phyloP scores from a whole-genome alignment of 1,140 invertebrate species.

The Drosophila bipectinata region DNA sequence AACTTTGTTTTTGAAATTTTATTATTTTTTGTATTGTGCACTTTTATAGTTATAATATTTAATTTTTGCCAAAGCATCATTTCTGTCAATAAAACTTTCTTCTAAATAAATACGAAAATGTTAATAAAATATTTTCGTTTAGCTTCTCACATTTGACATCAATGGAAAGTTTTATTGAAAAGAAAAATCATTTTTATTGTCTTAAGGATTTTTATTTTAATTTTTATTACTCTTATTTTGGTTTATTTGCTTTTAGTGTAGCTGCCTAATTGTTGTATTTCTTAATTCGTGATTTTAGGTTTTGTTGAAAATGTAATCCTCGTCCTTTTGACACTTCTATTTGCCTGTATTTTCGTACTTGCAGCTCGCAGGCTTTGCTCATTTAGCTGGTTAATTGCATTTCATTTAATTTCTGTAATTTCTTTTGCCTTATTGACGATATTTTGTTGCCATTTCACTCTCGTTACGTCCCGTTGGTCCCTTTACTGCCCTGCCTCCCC shows the following conservation, averaged over 20 bases:
- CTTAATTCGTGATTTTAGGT: constrained; percentile 9
- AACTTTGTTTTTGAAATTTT: too few species aligned
- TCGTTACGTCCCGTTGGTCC: constrained; percentile 5
- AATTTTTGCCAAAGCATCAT: too few species aligned
- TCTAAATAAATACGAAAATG: too few species aligned
- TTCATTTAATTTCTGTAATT: constrained; percentile 65
- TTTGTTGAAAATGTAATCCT: constrained; percentile 18
- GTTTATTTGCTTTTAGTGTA: background rate
- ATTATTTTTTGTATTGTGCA: too few species aligned
- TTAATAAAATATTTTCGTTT: too few species aligned
- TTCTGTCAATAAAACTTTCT: too few species aligned
- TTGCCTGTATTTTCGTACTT: constrained; percentile 7
- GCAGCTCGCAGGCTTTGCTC: constrained; percentile 16
- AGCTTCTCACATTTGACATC: too few species aligned
- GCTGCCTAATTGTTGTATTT: constrained; percentile 2
- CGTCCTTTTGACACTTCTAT: background rate
- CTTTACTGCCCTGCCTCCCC: background rate
- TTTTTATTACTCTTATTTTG: background rate
- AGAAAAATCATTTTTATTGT: too few species aligned
- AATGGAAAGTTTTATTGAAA: too few species aligned
- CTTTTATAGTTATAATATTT: too few species aligned
- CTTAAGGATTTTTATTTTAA: background rate
- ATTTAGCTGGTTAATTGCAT: constrained; percentile 76
- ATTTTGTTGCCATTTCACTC: constrained; percentile 50
- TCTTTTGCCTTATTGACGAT: constrained; percentile 43